Percentiles rank a stretch among this genome's conserved stretches.
Evolutionary conservation across 2,113 vertebrate species (phyloP).

Genomic region (Cavia porcellus): DNA sequence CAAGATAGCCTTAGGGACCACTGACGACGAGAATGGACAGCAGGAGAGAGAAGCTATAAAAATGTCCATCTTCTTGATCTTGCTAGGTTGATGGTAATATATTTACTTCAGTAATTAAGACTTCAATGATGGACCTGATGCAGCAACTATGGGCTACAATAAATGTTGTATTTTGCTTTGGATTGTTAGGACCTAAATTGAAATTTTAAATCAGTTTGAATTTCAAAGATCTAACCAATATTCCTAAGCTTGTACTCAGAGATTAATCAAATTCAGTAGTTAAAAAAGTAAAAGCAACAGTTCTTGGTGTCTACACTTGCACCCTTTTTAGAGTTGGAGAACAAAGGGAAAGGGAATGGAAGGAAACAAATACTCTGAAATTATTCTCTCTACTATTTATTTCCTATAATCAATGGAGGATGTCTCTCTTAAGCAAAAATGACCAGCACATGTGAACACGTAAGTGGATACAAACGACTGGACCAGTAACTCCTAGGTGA

Average conservation of each 20-base stretch:
- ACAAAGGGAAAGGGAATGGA: neutral
- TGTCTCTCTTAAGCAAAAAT: neutral
- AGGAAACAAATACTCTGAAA: neutral
- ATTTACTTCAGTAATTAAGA: neutral
- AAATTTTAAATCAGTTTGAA: slow-evolving; percentile 30
- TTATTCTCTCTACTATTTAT: neutral
- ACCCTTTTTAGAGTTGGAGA: neutral
- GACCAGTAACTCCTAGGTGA: neutral
- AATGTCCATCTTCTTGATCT: neutral
- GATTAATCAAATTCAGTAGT: slow-evolving; percentile 1
- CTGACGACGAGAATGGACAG: neutral
- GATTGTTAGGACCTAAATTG: neutral
- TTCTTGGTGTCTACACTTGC: neutral
- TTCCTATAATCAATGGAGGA: neutral
- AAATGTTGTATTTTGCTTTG: neutral
- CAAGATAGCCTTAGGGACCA: neutral
- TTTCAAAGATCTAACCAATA: slow-evolving; percentile 18
- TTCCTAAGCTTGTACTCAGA: neutral
- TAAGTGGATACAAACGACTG: neutral
- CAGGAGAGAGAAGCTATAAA: neutral
- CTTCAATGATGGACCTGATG: neutral
- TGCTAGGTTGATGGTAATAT: neutral
- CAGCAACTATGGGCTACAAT: neutral
- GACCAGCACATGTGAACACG: neutral
- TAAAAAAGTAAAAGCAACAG: neutral